Evolutionary conservation across 2,113 vertebrate genomes (phyloP), one percentile per base, ranked within the genome.

Genomic region (Vimba vimba): DNA sequence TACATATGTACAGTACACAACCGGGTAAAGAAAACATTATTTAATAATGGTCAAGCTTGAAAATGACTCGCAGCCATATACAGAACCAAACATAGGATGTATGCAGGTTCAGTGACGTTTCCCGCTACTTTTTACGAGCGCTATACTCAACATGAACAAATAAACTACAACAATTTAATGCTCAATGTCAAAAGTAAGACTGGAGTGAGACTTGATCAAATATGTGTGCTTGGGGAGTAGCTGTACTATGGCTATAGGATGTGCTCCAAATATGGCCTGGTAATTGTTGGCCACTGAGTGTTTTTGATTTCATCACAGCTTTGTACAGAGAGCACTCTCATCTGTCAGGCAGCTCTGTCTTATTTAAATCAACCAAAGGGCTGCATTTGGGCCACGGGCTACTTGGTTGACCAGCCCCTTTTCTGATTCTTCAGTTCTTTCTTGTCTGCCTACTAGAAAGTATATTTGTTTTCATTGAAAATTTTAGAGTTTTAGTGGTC

Each of bases 161-260:
- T 33, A 30, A 33, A 15, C 64, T 36, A 30, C 64, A 33, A 36
- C 36, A 73, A 8, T 13, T 6, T n/a, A 73, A n/a, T 45, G 4
- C 69, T 73, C 23, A 39, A 13, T 73, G 21, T 43, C 39, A 43
- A 73, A 21, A 73, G 69, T 73, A 10, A 73, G 69, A 39, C 45
- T 21, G 10, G 17, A 39, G 30, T 69, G 19, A 71, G 19, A 73
- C 36, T 73, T 39, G 21, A 45, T n/a, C 9, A 73, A 73, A 73
- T 73, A 73, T 73, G 69, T 43, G 11, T 73, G 36, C 69, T 39
- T 73, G 69, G 11, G 36, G 39, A 73, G 39, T n/a, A 73, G 21
- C 39, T 39, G 69, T 43, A 45, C 69, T 73, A 45, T 73, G 69
- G 39, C 69, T 36, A n/a, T 73, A n/a, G 36, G 69, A 45, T 45